Evolutionary conservation across 2,888 invertebrate species (phyloP).

Genomic region (Tuta absoluta): DNA sequence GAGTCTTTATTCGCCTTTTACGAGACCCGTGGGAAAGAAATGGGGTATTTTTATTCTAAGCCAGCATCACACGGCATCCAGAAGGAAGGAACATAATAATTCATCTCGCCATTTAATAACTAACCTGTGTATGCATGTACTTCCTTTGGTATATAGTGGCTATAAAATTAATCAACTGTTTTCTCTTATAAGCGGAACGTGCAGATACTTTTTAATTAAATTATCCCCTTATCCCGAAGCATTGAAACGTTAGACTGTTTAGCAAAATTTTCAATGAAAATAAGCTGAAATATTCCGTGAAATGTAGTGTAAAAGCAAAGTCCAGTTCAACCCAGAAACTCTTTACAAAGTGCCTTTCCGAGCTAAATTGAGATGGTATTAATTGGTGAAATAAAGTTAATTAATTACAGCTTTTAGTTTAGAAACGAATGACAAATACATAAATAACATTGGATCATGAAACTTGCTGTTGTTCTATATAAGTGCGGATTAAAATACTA

Average conservation of each 20-base stretch:
- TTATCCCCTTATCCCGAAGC: neutral
- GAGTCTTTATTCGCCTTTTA: too few relatives aligned
- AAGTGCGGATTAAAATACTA: neutral
- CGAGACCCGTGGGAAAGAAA: too few relatives aligned
- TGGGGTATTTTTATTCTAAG: too few relatives aligned
- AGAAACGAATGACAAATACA: too few relatives aligned
- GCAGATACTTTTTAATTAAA: conserved; percentile 6
- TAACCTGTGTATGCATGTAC: too few relatives aligned
- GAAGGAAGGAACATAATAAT: too few relatives aligned
- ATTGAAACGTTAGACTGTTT: conserved; percentile 2
- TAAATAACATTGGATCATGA: neutral
- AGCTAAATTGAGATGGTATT: neutral
- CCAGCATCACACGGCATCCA: too few relatives aligned
- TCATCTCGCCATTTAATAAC: too few relatives aligned
- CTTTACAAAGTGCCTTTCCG: neutral
- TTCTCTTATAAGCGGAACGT: neutral
- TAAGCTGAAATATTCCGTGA: neutral
- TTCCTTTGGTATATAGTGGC: too few relatives aligned
- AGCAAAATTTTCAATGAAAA: neutral
- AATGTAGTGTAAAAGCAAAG: conserved; percentile 1
- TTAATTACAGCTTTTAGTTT: conserved; percentile 1
- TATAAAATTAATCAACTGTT: too few relatives aligned
- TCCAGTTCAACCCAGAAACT: neutral
- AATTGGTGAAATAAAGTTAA: neutral
- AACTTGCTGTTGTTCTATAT: neutral